Evolutionary conservation across 2,113 vertebrate species (phyloP), one percentile per base, ranked within the genome.

Genomic region (Ptilorrhoa leucosticta): DNA sequence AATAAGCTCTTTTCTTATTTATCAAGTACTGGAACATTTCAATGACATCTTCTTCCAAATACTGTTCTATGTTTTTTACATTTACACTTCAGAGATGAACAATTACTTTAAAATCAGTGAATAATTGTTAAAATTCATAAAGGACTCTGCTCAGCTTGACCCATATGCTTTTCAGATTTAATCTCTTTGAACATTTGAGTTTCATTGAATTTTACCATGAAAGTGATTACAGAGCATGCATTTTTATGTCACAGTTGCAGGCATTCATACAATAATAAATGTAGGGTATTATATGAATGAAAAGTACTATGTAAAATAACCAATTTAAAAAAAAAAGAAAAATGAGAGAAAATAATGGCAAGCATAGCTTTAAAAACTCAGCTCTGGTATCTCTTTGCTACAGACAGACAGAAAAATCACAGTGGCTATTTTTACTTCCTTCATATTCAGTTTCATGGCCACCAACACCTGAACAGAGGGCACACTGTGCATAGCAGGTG

Each of bases 91-190:
- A 84, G 56, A 95, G 39, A 75, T 33, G 30, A 88, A 68, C n/a
- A 91, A 94, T 70, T 92, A 83, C 64, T 86, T 94, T 65, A 89
- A 95, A 91, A 92, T 84, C 64, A 83, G 79, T 58, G 82, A 87
- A 56, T 83, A 93, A 88, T 85, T 93, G 78, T 85, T 83, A 72
- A 70, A 95, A 92, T 88, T 94, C 45, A 71, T 86, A 85, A 92
- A 90, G 54, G 13, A 75, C 57, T 68, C 60, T 30, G 10, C 81
- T 95, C 35, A 68, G 40, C 50, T 76, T 94, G 71, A 89, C 61
- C 61, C 13, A 7, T 61, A 44, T n/a, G 47, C 68, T 79, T 94
- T 88, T 77, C 47, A 89, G 85, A 90, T 90, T 73, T 92, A 58
- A 79, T 56, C 40, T 80, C 71, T 63, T 50, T 33, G 65, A 91